Conservation (phyloP, 2,888 invertebrate genomes). For the Drosophila kanekoi region DNA sequence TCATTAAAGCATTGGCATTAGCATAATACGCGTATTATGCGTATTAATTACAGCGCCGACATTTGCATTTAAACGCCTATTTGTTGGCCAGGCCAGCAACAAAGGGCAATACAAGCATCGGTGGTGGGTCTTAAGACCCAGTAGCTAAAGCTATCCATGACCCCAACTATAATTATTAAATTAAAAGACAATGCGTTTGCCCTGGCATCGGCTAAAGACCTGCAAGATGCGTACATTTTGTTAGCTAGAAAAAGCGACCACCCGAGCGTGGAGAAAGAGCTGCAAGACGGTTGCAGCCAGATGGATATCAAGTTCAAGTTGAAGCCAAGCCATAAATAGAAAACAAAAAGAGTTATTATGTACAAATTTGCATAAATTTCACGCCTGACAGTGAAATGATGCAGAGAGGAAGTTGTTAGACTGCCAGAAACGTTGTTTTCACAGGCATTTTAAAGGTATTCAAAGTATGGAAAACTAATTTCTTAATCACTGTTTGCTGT, state of each 20-base stretch:
- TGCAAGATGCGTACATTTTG: slow-evolving; percentile 72
- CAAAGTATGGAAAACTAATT: slow-evolving; percentile 40
- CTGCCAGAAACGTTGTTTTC: slow-evolving; percentile 25
- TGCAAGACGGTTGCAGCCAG: slow-evolving; percentile 29
- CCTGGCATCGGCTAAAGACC: slow-evolving; percentile 47
- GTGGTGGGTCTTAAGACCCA: slow-evolving; percentile 60
- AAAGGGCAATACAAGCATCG: slow-evolving; percentile 25
- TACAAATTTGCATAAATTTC: slow-evolving; percentile 79
- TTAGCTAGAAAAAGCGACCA: slow-evolving; percentile 63
- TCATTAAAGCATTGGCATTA: slow-evolving; percentile 75
- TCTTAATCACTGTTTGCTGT: slow-evolving; percentile 46
- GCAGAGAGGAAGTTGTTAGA: slow-evolving; percentile 54
- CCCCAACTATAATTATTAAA: slow-evolving; percentile 73
- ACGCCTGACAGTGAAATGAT: slow-evolving; percentile 62
- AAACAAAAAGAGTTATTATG: slow-evolving; percentile 82
- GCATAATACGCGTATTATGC: slow-evolving; percentile 80
- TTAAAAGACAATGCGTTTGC: slow-evolving; percentile 69
- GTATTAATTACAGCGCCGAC: slow-evolving; percentile 81
- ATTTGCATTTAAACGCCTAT: slow-evolving; percentile 80
- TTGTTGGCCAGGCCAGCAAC: slow-evolving; percentile 55
- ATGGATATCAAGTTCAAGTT: slow-evolving; percentile 25
- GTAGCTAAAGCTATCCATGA: slow-evolving; percentile 61
- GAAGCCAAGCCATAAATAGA: slow-evolving; percentile 36
- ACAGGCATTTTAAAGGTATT: slow-evolving; percentile 8
- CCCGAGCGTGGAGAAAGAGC: slow-evolving; percentile 70